A percentile compares a stretch with the other conserved stretches of the same genome.
phyloP scores from a whole-genome alignment of 2,113 vertebrate species.

The Lathamus discolor region DNA sequence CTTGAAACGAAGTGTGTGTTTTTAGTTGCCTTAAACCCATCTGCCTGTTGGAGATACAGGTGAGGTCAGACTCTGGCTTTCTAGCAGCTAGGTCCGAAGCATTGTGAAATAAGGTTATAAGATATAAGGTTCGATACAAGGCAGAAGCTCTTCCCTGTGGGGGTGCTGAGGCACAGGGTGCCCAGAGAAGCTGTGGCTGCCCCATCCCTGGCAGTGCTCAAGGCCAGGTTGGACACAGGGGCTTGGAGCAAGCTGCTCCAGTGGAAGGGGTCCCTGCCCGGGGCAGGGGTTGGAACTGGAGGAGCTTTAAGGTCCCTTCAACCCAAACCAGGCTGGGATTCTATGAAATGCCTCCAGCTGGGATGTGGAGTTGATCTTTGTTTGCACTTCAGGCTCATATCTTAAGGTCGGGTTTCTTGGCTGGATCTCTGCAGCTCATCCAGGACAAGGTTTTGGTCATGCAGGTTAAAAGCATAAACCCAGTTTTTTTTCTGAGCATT shows the following conservation, averaged over 20 bases:
- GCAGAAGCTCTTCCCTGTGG: no score
- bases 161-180: no score
- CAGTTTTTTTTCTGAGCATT: background rate
- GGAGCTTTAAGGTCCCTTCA: no score
- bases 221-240: no score
- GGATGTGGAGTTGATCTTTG: background rate
- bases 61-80: background rate
- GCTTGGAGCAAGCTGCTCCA: no score
- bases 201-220: no score
- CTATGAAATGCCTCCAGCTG: background rate
- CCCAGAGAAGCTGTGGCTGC: background rate
- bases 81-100: fast-evolving
- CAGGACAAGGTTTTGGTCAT: background rate
- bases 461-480: background rate
- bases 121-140: background rate
- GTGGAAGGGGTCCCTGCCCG: no score
- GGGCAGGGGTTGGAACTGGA: no score
- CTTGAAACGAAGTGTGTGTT: background rate
- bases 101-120: no score
- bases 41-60: fast-evolving
- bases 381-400: fast-evolving
- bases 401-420: background rate
- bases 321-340: no score
- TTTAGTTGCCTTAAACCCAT: background rate
- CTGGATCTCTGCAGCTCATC: background rate